Evolutionary conservation across 2,797 vertebrate genomes (phyloP).

Genomic region (Acridotheres tristis): DNA sequence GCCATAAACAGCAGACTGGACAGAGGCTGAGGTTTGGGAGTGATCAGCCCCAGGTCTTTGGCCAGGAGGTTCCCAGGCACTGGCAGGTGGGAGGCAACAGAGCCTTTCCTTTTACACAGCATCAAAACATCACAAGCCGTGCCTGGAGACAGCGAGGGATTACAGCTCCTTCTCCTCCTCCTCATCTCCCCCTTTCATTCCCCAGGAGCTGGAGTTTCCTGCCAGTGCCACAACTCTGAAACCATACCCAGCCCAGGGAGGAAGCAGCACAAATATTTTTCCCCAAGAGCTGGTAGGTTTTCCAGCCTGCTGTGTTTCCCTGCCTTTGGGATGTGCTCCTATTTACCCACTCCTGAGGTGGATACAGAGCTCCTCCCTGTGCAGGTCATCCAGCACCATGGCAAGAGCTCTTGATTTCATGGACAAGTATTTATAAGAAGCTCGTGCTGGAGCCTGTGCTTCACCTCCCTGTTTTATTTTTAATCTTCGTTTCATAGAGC

Average conservation of each 20-base stretch:
- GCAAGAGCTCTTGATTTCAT: not conserved
- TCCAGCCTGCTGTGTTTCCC: not conserved
- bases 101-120: not conserved
- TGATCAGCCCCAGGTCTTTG: not conserved
- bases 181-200: not conserved
- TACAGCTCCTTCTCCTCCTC: not conserved
- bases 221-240: not conserved
- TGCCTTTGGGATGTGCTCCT: not conserved
- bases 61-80: not conserved
- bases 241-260: fast-evolving
- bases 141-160: not conserved
- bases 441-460: not conserved
- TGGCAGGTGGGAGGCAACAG: fast-evolving
- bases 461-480: conserved; percentile 50
- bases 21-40: fast-evolving
- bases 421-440: not conserved
- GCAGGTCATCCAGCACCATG: fast-evolving
- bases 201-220: not conserved
- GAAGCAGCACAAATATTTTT: fast-evolving
- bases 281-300: not conserved
- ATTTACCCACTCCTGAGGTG: not conserved
- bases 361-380: not conserved
- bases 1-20: not conserved
- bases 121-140: not conserved
- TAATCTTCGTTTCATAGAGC: conserved; percentile 28